A percentile compares a stretch with the other conserved stretches of the same genome.
Conservation (phyloP, 2,888 invertebrate species). For the Falcaria lacertinaria region DNA sequence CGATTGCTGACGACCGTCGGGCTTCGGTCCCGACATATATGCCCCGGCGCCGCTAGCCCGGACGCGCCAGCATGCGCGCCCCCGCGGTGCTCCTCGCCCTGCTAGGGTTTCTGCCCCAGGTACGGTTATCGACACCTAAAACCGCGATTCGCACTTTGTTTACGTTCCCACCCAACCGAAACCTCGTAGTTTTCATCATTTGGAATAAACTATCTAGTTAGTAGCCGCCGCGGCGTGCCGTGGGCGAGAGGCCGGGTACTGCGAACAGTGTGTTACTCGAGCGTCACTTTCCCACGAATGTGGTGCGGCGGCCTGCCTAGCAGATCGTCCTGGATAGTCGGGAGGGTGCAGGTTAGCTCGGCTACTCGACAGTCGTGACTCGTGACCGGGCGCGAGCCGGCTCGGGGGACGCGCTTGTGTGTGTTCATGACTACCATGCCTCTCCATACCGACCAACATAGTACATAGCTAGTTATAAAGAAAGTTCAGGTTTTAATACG, state of each 20-base stretch:
- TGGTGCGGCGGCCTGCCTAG: conserved; percentile 29
- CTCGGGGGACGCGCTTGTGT: conserved; percentile 57
- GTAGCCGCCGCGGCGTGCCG: conserved; percentile 20
- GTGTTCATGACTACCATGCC: conserved; percentile 69
- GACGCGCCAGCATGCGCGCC: conserved; percentile 78
- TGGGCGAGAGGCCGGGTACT: conserved; percentile 34
- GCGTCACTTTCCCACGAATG: conserved; percentile 73
- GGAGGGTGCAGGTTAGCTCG: conserved; percentile 55
- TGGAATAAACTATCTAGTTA: conserved; percentile 38
- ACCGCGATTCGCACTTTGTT: conserved; percentile 65
- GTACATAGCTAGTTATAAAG: conserved; percentile 76
- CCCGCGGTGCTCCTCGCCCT: conserved; percentile 77
- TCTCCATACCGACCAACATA: conserved; percentile 74
- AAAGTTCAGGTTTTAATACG: conserved; percentile 78
- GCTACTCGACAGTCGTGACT: conserved; percentile 29
- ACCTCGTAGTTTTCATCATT: conserved; percentile 35
- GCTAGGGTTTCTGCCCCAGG: conserved; percentile 79
- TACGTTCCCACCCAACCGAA: conserved; percentile 46
- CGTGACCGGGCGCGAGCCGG: conserved; percentile 67
- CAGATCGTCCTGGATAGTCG: conserved; percentile 72
- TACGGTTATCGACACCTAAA: conserved; percentile 61
- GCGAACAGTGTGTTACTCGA: conserved; percentile 35
- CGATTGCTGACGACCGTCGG: conserved; percentile 65
- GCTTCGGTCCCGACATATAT: conserved; percentile 61
- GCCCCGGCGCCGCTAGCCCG: conserved; percentile 76